These are phyloP conservation scores for Epinephelus malabaricus DNA, from an alignment of 2,797 vertebrate genomes.

Conservation along the genomic window DNA sequence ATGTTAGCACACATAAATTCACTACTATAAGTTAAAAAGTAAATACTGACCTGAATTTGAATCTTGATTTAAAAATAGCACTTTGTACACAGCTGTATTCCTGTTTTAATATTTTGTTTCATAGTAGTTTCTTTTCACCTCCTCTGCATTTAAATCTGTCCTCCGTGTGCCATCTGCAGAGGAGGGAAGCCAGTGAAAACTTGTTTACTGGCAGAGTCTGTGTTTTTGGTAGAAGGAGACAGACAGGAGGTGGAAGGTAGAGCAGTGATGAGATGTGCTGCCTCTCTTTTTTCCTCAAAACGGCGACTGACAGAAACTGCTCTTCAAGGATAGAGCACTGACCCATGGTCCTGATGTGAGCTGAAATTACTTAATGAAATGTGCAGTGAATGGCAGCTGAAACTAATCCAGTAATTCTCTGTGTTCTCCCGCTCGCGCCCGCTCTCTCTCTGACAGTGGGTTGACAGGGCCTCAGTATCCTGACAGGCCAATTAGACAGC, in stretches of 20 bases:
- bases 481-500: slow-evolving; percentile 87
- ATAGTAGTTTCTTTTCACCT: slow-evolving; percentile 22
- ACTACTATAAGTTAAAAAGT: no score
- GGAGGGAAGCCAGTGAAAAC: slow-evolving; percentile 8
- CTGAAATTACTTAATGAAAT: slow-evolving; percentile 79
- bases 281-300: slow-evolving; percentile 25
- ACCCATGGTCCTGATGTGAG: slow-evolving; percentile 68
- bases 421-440: slow-evolving; percentile 48
- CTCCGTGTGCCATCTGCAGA: slow-evolving; percentile 37
- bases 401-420: slow-evolving; percentile 77
- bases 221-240: slow-evolving; percentile 23
- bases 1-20: no score
- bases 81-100: neutral
- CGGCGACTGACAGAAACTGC: slow-evolving; percentile 58
- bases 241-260: slow-evolving; percentile 22
- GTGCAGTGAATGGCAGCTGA: slow-evolving; percentile 75
- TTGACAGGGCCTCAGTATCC: slow-evolving; percentile 73
- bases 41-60: neutral
- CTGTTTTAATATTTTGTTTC: slow-evolving; percentile 24
- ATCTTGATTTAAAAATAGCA: neutral
- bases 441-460: slow-evolving; percentile 60
- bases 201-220: slow-evolving; percentile 25
- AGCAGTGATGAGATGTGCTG: slow-evolving; percentile 12
- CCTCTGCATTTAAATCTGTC: slow-evolving; percentile 15
- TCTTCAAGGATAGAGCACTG: slow-evolving; percentile 74